Conservation (phyloP, 2,797 vertebrate species). For the Betta splendens region DNA sequence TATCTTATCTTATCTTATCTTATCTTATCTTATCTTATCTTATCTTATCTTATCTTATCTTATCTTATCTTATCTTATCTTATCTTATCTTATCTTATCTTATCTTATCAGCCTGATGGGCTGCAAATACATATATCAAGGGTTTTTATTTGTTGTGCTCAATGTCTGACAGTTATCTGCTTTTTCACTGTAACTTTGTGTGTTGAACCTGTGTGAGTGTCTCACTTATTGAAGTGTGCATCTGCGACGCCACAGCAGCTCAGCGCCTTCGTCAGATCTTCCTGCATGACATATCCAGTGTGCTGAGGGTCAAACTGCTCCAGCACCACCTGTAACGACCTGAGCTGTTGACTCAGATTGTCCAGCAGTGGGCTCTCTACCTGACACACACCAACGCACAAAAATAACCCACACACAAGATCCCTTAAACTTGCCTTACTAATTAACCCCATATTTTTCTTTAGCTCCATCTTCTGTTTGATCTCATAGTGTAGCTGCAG, state of each 20-base stretch:
- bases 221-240: conserved; percentile 70
- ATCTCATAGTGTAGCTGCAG: conserved; percentile 15
- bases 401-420: neutral
- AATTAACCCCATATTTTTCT: conserved; percentile 22
- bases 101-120: too few relatives aligned
- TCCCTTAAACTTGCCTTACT: too few relatives aligned
- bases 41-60: too few relatives aligned
- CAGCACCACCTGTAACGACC: conserved; percentile 60
- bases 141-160: too few relatives aligned
- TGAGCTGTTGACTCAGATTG: conserved; percentile 52
- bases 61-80: too few relatives aligned
- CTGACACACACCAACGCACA: conserved; percentile 25
- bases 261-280: conserved; percentile 67
- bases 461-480: conserved; percentile 10
- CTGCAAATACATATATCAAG: too few relatives aligned
- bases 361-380: conserved; percentile 61
- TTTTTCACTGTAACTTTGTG: too few relatives aligned
- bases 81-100: too few relatives aligned
- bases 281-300: conserved; percentile 48
- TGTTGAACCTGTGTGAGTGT: conserved; percentile 3
- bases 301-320: conserved; percentile 46
- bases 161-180: too few relatives aligned
- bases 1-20: too few relatives aligned
- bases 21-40: too few relatives aligned
- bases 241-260: conserved; percentile 61